Evolutionary conservation across 2,797 vertebrate genomes (phyloP).

Genomic region (Melanotaenia boesemani): DNA sequence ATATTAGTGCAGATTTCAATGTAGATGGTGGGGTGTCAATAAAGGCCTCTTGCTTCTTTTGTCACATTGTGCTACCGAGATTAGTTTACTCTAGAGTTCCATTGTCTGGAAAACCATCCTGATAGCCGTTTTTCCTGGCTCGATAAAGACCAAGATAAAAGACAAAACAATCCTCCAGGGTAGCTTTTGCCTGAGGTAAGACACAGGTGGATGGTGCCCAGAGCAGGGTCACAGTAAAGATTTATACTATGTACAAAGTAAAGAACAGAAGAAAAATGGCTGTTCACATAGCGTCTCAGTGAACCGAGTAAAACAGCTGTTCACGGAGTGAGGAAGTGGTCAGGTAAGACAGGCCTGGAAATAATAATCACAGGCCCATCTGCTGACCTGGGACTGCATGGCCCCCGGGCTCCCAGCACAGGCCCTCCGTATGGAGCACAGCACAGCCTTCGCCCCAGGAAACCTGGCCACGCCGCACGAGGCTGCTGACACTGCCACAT

Average conservation of each 20-base stretch:
- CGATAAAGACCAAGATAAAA: conserved; percentile 58
- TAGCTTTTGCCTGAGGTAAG: conserved; percentile 90
- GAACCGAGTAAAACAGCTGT: conserved; percentile 97
- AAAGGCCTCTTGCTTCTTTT: conserved; percentile 22
- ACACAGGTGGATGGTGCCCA: conserved; percentile 95
- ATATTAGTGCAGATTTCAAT: background rate
- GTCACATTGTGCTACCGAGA: conserved; percentile 1
- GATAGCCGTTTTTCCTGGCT: conserved; percentile 57
- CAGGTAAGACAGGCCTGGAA: conserved; percentile 94
- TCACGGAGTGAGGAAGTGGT: conserved; percentile 94
- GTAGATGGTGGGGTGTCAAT: conserved; percentile 14
- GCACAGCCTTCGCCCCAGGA: conserved; percentile 82
- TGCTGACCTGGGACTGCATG: conserved; percentile 94
- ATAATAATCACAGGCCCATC: conserved; percentile 97
- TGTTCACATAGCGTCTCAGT: conserved; percentile 87
- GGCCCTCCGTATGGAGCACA: conserved; percentile 91
- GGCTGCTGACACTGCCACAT: conserved; percentile 89
- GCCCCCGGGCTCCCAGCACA: conserved; percentile 90
- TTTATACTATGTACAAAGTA: conserved; percentile 94
- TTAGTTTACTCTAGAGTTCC: conserved; percentile 46
- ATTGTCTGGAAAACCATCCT: conserved; percentile 74
- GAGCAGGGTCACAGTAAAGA: conserved; percentile 95
- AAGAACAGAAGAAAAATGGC: conserved; percentile 97
- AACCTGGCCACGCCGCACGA: conserved; percentile 80
- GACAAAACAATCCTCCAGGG: conserved; percentile 75